phyloP scores from a whole-genome alignment of 2,888 invertebrate species.

The Mellilla xanthometata region DNA sequence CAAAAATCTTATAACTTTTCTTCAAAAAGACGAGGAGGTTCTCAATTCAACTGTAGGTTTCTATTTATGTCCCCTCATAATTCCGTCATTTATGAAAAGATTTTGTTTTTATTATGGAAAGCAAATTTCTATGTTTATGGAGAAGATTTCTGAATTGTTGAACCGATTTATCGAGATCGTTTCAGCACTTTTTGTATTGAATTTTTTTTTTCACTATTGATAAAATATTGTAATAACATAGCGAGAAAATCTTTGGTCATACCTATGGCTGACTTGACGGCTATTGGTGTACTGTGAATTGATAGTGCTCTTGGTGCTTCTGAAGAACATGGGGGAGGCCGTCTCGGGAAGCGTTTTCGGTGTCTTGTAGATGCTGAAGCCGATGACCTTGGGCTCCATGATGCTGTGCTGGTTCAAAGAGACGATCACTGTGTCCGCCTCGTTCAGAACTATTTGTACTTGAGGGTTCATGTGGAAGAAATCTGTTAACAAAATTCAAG shows the following conservation, averaged over 20 bases:
- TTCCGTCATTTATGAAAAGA: no score
- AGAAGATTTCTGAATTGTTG: no score
- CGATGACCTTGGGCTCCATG: conserved; percentile 96
- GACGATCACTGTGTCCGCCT: conserved; percentile 86
- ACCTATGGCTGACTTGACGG: conserved; percentile 88
- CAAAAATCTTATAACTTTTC: no score
- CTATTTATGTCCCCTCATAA: no score
- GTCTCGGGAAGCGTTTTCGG: conserved; percentile 88
- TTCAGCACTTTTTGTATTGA: no score
- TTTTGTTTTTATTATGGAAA: no score
- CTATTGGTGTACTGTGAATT: conserved; percentile 97
- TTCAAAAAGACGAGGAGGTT: no score
- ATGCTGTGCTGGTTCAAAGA: conserved; percentile 95
- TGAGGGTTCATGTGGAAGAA: conserved; percentile 97
- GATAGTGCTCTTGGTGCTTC: conserved; percentile 91
- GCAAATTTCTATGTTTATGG: no score
- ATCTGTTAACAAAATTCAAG: conserved; percentile 70
- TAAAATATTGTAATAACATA: no score
- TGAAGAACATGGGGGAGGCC: conserved; percentile 91
- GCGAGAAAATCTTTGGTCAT: background rate
- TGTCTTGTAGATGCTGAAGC: conserved; percentile 92
- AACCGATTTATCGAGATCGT: no score
- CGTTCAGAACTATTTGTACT: conserved; percentile 89
- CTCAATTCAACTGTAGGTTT: no score
- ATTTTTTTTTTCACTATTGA: no score